A percentile compares a stretch with the other conserved stretches of the same genome.
These are phyloP conservation scores for Sciurus niger DNA, from an alignment of 2,113 vertebrate genomes.

Conservation along the genomic window DNA sequence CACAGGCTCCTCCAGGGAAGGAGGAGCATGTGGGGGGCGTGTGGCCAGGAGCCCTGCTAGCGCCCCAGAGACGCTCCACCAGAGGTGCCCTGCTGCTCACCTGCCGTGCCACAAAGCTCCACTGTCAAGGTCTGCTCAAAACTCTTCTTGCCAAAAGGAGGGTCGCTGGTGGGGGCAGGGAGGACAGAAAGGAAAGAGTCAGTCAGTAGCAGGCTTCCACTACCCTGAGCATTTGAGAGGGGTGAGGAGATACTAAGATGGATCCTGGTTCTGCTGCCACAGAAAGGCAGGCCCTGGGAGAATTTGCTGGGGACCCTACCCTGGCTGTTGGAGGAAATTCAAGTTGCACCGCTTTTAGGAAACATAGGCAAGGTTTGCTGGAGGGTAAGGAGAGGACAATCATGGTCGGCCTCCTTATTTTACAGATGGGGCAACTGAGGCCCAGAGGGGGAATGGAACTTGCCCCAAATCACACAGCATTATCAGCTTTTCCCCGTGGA, in stretches of 20 bases:
- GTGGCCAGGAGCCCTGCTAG: rapidly evolving
- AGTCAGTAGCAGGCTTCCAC: slow-evolving; percentile 4
- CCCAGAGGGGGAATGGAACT: not conserved
- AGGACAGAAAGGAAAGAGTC: slow-evolving; percentile 49
- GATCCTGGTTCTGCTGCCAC: not conserved
- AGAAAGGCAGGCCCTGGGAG: not conserved
- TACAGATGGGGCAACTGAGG: not conserved
- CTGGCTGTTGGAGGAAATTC: not conserved
- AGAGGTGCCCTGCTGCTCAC: slow-evolving; percentile 86
- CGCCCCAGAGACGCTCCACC: not conserved
- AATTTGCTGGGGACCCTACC: not conserved
- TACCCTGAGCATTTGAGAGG: rapidly evolving
- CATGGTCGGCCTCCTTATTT: not conserved
- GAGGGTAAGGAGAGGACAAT: not conserved
- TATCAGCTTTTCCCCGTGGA: not conserved
- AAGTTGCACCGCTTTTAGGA: not conserved
- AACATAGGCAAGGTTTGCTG: not conserved
- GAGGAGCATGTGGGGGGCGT: not conserved
- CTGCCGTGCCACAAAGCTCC: slow-evolving; percentile 98
- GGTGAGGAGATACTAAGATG: not conserved
- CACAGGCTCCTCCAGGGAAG: not conserved
- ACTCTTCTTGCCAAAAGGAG: slow-evolving; percentile 90
- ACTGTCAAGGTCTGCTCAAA: slow-evolving; percentile 95
- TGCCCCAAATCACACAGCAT: not conserved
- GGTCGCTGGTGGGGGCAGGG: slow-evolving; percentile 78